Conservation (phyloP, 1,140 invertebrate species). For the Andricus grossulariae region DNA sequence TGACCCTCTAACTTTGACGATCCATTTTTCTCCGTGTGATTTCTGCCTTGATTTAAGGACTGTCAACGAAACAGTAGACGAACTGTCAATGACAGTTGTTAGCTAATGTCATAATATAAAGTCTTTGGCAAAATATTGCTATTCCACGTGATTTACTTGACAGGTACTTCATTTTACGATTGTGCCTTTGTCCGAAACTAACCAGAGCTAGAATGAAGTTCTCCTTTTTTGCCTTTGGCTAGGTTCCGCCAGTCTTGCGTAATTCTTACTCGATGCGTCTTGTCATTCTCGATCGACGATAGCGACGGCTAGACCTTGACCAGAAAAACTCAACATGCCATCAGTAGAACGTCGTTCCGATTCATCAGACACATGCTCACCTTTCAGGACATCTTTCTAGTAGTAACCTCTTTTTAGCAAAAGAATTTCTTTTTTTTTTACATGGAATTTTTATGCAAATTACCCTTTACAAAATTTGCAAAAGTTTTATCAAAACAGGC, state of each 20-base stretch:
- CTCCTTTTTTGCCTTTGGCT: conserved; percentile 6
- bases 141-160: neutral
- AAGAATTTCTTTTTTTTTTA: neutral
- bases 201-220: neutral
- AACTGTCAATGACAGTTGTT: too few species aligned
- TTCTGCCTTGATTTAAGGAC: too few species aligned
- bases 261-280: conserved; percentile 3
- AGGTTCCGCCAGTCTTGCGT: neutral
- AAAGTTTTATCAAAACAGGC: too few species aligned
- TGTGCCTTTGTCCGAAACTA: neutral
- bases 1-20: too few species aligned
- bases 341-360: conserved; percentile 12
- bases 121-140: neutral
- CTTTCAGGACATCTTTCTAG: neutral
- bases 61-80: too few species aligned
- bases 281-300: conserved; percentile 22
- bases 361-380: neutral
- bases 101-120: neutral
- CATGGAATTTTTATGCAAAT: neutral
- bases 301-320: conserved; percentile 8
- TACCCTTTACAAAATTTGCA: too few species aligned
- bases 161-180: neutral
- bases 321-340: conserved; percentile 13
- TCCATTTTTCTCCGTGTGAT: too few species aligned
- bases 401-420: neutral